These are phyloP conservation scores for Lepidurus arcticus DNA, from an alignment of 1,140 invertebrate genomes.

Conservation along the genomic window DNA sequence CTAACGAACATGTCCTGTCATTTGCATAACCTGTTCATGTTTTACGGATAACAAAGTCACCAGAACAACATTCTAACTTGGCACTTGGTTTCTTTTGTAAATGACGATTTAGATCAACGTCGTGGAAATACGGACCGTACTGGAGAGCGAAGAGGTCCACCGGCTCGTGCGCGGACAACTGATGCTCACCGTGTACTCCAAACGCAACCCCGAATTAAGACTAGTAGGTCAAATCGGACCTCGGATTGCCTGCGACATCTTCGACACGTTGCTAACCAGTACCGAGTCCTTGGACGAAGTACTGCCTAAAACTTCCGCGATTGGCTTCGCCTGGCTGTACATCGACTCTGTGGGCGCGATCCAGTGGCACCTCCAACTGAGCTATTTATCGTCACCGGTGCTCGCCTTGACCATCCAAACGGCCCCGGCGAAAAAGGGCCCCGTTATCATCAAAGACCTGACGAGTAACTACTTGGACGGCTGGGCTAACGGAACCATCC, in stretches of 20 bases:
- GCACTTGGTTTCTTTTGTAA: slow-evolving; percentile 18
- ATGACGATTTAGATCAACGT: slow-evolving; percentile 52
- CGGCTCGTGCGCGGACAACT: slow-evolving; percentile 64
- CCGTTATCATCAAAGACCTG: slow-evolving; percentile 42
- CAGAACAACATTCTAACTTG: slow-evolving; percentile 32
- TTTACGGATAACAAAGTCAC: no score
- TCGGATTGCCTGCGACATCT: slow-evolving; percentile 70
- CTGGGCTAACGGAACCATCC: slow-evolving; percentile 60
- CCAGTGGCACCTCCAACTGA: slow-evolving; percentile 62
- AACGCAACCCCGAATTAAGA: slow-evolving; percentile 53
- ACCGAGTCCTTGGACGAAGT: slow-evolving; percentile 33
- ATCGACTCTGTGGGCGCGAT: slow-evolving; percentile 66
- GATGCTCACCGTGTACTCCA: slow-evolving; percentile 58
- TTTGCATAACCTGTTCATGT: no score
- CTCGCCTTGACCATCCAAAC: slow-evolving; percentile 34
- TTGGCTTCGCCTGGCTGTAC: slow-evolving; percentile 64
- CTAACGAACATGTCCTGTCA: no score
- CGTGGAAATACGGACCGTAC: slow-evolving; percentile 63
- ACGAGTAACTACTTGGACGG: slow-evolving; percentile 55
- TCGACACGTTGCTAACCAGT: slow-evolving; percentile 51
- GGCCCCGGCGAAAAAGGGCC: slow-evolving; percentile 29
- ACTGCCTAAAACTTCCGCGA: background rate
- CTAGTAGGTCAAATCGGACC: slow-evolving; percentile 61
- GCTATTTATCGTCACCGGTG: slow-evolving; percentile 49
- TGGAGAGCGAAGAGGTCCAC: slow-evolving; percentile 62